Conservation (phyloP, 2,888 invertebrate genomes). For the Phengaris alcon region DNA sequence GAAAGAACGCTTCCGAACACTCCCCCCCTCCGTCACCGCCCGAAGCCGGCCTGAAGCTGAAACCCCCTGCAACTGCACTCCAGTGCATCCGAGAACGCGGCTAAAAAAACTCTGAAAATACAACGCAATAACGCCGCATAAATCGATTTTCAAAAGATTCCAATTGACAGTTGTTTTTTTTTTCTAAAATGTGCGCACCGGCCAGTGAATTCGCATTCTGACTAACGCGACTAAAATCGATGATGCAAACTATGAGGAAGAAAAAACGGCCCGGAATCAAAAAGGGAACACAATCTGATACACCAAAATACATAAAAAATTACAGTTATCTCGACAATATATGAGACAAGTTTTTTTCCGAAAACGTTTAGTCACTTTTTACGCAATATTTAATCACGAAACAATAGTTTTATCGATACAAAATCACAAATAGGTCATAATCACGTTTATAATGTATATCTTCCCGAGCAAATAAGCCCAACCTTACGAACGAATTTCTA, state of each 20-base stretch:
- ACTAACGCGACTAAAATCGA: constrained; percentile 37
- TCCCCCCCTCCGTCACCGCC: constrained; percentile 46
- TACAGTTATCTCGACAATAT: constrained; percentile 65
- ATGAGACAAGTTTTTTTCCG: constrained; percentile 47
- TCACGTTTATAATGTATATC: constrained; percentile 48
- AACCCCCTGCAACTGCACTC: constrained; percentile 71
- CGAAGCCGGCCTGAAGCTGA: constrained; percentile 47
- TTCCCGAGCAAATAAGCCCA: constrained; percentile 69
- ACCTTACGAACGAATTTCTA: constrained; percentile 77
- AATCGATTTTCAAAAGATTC: constrained; percentile 36
- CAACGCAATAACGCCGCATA: constrained; percentile 44
- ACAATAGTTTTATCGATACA: constrained; percentile 53
- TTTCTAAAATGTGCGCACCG: constrained; percentile 41
- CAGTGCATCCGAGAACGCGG: constrained; percentile 71
- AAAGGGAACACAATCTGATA: constrained; percentile 35
- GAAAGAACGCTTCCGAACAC: constrained; percentile 51
- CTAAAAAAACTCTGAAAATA: constrained; percentile 52
- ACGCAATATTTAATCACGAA: constrained; percentile 64
- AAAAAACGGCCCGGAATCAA: constrained; percentile 63
- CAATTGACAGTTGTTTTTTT: constrained; percentile 33
- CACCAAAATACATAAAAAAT: constrained; percentile 43
- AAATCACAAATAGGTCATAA: constrained; percentile 55
- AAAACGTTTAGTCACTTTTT: constrained; percentile 56
- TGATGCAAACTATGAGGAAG: constrained; percentile 72
- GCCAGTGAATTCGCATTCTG: constrained; percentile 34